These are phyloP conservation scores for Alligator mississippiensis DNA, from an alignment of 2,113 vertebrate genomes.

Conservation along the genomic window DNA sequence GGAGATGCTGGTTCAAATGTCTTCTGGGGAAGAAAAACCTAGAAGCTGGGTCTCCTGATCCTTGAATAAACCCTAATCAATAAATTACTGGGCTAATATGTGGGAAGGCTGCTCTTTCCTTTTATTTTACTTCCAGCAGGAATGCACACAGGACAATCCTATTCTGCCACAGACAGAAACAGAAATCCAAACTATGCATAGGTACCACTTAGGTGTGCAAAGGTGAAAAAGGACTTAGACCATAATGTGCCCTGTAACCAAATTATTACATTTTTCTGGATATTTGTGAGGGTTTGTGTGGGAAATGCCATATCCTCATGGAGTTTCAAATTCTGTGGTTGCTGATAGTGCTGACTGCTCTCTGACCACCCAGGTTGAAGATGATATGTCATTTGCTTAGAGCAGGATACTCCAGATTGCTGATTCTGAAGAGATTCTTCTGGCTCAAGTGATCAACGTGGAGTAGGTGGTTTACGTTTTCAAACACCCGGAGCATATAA, in stretches of 20 bases:
- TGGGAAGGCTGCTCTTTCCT: no score
- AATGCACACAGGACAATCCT: no score
- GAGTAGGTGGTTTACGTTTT: not conserved
- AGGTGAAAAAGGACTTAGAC: not conserved
- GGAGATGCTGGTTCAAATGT: no score
- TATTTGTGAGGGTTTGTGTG: not conserved
- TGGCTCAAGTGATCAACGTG: not conserved
- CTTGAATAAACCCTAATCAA: no score
- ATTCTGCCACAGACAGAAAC: no score
- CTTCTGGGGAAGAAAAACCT: no score
- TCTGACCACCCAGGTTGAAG: not conserved
- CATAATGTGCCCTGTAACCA: not conserved
- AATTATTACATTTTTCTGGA: not conserved
- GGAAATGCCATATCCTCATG: not conserved
- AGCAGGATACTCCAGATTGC: not conserved
- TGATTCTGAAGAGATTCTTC: not conserved
- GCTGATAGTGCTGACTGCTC: not conserved
- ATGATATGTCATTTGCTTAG: not conserved
- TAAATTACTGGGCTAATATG: no score
- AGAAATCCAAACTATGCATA: no score
- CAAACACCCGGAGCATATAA: not conserved
- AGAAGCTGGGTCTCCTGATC: no score
- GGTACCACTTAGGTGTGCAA: no score
- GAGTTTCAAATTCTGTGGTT: conserved; percentile 19
- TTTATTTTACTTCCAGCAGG: no score